Evolutionary conservation across 2,113 vertebrate species (phyloP).

Genomic region (Pogonocichla stellata): DNA sequence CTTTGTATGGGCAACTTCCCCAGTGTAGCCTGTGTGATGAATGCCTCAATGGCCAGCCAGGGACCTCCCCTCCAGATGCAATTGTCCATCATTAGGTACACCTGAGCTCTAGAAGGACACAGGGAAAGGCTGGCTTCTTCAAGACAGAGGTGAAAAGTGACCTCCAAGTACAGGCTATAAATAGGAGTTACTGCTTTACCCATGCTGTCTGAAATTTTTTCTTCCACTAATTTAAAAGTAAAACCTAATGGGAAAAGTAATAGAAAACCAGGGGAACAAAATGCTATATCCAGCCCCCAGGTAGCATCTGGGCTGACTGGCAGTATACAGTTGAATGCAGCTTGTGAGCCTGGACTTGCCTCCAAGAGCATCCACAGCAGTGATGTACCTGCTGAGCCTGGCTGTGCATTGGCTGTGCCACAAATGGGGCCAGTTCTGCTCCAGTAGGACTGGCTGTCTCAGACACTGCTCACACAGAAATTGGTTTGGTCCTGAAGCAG

Average conservation of each 20-base stretch:
- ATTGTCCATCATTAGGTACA: not conserved
- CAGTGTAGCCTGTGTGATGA: not conserved
- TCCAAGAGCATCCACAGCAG: not conserved
- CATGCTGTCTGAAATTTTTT: not conserved
- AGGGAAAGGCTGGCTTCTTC: not conserved
- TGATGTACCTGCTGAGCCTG: not conserved
- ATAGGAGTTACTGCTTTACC: not conserved
- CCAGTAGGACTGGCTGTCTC: not conserved
- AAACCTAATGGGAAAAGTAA: not conserved
- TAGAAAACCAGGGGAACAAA: not conserved
- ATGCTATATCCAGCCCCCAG: not conserved
- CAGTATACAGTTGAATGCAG: not conserved
- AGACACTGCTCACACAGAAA: not conserved
- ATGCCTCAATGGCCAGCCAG: not conserved
- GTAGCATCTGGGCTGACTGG: not conserved
- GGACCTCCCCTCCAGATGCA: not conserved
- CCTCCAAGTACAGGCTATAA: not conserved
- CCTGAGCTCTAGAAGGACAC: not conserved
- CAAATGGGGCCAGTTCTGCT: not conserved
- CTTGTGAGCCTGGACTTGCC: not conserved
- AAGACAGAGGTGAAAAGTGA: not conserved
- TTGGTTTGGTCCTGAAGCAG: not conserved
- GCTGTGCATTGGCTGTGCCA: accelerated
- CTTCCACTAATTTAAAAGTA: not conserved
- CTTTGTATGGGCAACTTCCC: not conserved